Conservation (phyloP, 2,888 invertebrate species). For the Villa cingulata region DNA sequence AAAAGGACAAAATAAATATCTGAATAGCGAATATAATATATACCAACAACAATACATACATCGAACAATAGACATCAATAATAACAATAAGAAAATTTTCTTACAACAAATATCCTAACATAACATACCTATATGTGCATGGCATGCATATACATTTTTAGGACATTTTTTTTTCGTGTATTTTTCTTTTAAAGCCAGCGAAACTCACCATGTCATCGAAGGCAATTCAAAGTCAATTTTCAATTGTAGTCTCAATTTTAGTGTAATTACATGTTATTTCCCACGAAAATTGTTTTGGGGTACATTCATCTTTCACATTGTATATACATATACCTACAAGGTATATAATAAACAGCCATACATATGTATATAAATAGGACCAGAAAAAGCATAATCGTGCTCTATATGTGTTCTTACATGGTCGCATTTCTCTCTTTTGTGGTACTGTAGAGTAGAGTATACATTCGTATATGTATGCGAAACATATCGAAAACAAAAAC, state of each 20-base stretch:
- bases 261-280: constrained; percentile 1
- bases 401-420: background rate
- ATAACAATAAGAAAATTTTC: background rate
- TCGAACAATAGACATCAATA: background rate
- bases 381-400: background rate
- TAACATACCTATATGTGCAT: no score
- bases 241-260: background rate
- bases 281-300: constrained; percentile 1
- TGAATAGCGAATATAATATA: background rate
- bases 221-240: background rate
- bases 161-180: no score
- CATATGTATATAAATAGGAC: no score
- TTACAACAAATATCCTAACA: no score
- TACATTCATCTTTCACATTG: background rate
- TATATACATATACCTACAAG: no score
- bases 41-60: background rate
- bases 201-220: background rate
- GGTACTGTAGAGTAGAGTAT: no score
- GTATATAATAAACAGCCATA: no score
- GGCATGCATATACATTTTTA: no score
- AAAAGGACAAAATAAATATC: background rate
- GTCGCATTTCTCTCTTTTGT: no score
- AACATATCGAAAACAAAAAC: no score
- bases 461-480: no score
- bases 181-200: no score